Evolutionary conservation across 2,113 vertebrate species (phyloP).

Genomic region (Oryzias melastigma): DNA sequence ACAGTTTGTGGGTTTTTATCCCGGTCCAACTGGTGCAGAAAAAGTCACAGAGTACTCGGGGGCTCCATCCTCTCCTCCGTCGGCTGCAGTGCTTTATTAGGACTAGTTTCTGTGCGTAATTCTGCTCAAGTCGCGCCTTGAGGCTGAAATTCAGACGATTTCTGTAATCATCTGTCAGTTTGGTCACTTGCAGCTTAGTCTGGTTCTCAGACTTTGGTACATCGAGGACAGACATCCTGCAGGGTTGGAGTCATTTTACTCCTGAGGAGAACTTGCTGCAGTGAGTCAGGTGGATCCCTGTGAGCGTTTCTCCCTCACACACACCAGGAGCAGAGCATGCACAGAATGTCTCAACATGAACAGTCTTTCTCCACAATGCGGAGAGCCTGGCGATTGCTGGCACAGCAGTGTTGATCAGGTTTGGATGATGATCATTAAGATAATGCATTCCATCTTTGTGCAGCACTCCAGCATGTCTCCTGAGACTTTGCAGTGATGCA

Average conservation of each 20-base stretch:
- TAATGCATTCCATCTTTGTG: neutral
- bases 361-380: too few species aligned
- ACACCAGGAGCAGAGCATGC: too few species aligned
- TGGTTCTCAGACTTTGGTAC: too few species aligned
- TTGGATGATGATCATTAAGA: neutral
- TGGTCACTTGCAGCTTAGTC: too few species aligned
- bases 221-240: too few species aligned
- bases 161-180: neutral
- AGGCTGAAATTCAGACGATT: neutral
- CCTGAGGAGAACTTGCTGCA: too few species aligned
- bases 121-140: slow-evolving; percentile 11
- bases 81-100: slow-evolving; percentile 54
- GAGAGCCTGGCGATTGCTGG: neutral
- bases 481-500: slow-evolving; percentile 1
- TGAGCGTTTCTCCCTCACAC: too few species aligned
- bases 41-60: slow-evolving; percentile 43
- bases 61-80: slow-evolving; percentile 12
- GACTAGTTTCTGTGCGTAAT: slow-evolving; percentile 31
- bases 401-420: neutral
- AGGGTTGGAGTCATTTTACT: too few species aligned
- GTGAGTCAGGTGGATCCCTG: too few species aligned
- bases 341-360: too few species aligned
- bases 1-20: slow-evolving; percentile 4
- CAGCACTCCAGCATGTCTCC: neutral
- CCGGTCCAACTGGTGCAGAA: neutral